These are phyloP conservation scores for Episyrphus balteatus DNA, from an alignment of 1,140 invertebrate genomes.

Conservation along the genomic window DNA sequence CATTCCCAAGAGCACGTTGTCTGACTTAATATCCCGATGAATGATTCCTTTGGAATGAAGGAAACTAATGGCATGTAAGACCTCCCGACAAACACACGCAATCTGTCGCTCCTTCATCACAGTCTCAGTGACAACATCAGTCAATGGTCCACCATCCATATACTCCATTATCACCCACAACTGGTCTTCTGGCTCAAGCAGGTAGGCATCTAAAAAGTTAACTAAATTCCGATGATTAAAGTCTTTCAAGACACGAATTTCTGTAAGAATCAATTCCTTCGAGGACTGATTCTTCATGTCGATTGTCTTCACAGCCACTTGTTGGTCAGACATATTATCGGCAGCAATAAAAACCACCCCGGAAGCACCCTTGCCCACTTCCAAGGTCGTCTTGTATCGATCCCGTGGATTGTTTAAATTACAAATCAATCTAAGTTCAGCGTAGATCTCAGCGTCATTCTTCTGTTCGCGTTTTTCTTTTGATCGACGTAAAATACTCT, in stretches of 20 bases:
- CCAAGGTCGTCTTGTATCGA: conserved; percentile 70
- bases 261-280: conserved; percentile 90
- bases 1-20: conserved; percentile 93
- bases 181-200: conserved; percentile 69
- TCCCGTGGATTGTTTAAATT: conserved; percentile 63
- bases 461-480: conserved; percentile 47
- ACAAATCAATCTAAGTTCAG: conserved; percentile 68
- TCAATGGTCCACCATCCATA: conserved; percentile 88
- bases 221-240: conserved; percentile 94
- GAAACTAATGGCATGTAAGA: conserved; percentile 84
- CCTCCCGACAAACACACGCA: conserved; percentile 87
- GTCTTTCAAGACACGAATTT: conserved; percentile 87
- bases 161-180: conserved; percentile 95
- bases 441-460: conserved; percentile 76
- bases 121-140: conserved; percentile 95
- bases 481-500: conserved; percentile 41
- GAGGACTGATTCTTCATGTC: conserved; percentile 87
- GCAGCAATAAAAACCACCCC: conserved; percentile 87
- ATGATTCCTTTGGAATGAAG: conserved; percentile 85
- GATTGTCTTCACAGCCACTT: conserved; percentile 93
- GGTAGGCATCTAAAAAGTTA: conserved; percentile 90
- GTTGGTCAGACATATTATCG: conserved; percentile 61
- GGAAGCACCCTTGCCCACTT: conserved; percentile 81
- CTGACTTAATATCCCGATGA: conserved; percentile 90
- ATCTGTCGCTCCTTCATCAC: conserved; percentile 97